These are phyloP conservation scores for Dryobotodes eremita DNA, from an alignment of 2,888 invertebrate genomes.

Conservation along the genomic window DNA sequence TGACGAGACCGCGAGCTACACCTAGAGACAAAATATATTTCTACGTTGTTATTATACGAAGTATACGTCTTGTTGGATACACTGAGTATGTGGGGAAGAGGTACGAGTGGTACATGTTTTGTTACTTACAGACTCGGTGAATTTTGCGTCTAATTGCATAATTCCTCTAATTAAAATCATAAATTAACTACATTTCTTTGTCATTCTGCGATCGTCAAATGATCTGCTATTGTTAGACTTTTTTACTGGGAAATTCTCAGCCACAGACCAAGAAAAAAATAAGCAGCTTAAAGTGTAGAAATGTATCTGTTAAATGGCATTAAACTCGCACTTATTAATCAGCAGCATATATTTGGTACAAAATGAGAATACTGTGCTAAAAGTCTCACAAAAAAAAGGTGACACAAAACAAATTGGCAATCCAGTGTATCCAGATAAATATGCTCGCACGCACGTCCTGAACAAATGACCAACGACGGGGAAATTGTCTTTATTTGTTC, in stretches of 20 bases:
- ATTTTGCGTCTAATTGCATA: conserved; percentile 7
- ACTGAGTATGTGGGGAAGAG: not conserved
- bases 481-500: conserved; percentile 63
- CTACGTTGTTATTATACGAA: conserved; percentile 20
- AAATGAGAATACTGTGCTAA: conserved; percentile 29
- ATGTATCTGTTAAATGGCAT: not conserved
- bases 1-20: conserved; percentile 65
- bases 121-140: not conserved
- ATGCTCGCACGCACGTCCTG: conserved; percentile 60
- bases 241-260: not conserved
- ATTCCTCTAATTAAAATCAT: not conserved
- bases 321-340: too few relatives aligned
- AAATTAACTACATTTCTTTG: not conserved
- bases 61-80: conserved; percentile 14
- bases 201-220: not conserved
- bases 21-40: conserved; percentile 53
- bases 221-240: not conserved
- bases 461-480: conserved; percentile 64
- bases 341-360: not conserved
- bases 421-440: conserved; percentile 56
- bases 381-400: conserved; percentile 20
- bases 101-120: conserved; percentile 10
- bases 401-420: conserved; percentile 50
- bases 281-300: not conserved
- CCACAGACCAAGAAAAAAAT: not conserved